Base-by-base conservation (phyloP, 2,797 vertebrate genomes). In the Sciaenops ocellatus region DNA sequence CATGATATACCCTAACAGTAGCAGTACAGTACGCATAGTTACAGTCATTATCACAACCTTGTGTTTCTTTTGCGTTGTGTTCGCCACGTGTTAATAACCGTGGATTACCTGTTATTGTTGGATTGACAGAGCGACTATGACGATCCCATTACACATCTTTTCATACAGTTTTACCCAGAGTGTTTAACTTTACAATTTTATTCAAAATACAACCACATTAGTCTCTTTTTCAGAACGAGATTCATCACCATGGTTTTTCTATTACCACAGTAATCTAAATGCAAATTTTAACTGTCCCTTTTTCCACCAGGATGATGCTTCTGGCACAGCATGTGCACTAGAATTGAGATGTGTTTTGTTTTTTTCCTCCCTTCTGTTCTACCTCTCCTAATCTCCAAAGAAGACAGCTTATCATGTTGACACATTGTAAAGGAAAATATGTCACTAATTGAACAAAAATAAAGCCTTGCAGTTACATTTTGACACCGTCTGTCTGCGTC, bases 241-340 rank as follows among this genome's bases (percentile, higher is more conserved):
- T 94, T 94, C 93, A 93, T 95, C 84, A 73, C 83, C 79, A 68
- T 87, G 86, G 86, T 91, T 95, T 95, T 96, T 95, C 92, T 94
- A 95, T 96, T 96, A 96, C 92, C 91, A 92, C 90, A 89, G 93
- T 95, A 93, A 96, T 96, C 95, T 96, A 96, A 95, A 96, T 96
- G 95, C 95, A 96, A 96, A 96, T 96, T 95, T 87, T 69, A 88
- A 90, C 93, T 91, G 92, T 94, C 90, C 91, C 71, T 90, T 85
- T 91, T 87, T 92, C 87, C 76, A 87, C 88, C 84, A 85, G 83
- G 85, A 93, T 89, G 91, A 93, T 84, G 91, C 92, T 93, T 56
- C 82, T 92, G 90, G 93, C 92, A 79, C 85, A 86, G 92, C 85
- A 69, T 91, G 89, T 78, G 83, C 87, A 81, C 73, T 69, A 73